Evolutionary conservation across 2,113 vertebrate genomes (phyloP), one percentile per base, ranked within the genome.

Genomic region (Trochalopteron elliotii): DNA sequence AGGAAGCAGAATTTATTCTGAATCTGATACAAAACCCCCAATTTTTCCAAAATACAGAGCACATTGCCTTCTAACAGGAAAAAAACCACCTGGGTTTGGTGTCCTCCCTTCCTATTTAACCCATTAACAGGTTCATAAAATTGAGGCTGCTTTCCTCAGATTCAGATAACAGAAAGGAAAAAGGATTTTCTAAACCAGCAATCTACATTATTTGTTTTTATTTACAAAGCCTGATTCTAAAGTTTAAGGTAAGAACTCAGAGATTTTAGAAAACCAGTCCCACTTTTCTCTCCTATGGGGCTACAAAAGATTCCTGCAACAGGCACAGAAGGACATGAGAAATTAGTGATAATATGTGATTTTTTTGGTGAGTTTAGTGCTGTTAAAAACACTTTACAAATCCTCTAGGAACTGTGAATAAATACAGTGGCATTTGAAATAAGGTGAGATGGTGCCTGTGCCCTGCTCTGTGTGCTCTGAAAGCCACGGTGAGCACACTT

Each of bases 271-370:
- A 65, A 45, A 68, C 4, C 35, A 23, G 18, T 30, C 40, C 23
- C 2, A 20, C 19, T 59, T 69, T 50, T 76, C 33, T 60, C 4
- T 60, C 13, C 35, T 37, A 8, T 6, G 28, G 33, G 7, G 14
- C 27, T 70, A 64, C 18, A 64, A 23, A 63, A 53, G 15, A 49
- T 57, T 61, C 53, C 17, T 47, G 12, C 18, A 74, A 65, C 10
- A 49, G 13, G 15, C 55, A 59, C 7, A 50, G 56, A 28, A 53
- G 3, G 16, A n/a, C 3, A 16, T 0, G 6, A 84, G 45, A 67
- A 5, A 0, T 52, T 10, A 60, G 9, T 0, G 2, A 11, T 24
- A 19, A 31, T 2, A 5, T 0, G 4, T 10, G 24, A 5, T 16
- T 37, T 27, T 60, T 68, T 60, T 52, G 3, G 13, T 7, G 25